Base-by-base conservation (phyloP, 1,140 invertebrate genomes). In the Eufriesea mexicana region DNA sequence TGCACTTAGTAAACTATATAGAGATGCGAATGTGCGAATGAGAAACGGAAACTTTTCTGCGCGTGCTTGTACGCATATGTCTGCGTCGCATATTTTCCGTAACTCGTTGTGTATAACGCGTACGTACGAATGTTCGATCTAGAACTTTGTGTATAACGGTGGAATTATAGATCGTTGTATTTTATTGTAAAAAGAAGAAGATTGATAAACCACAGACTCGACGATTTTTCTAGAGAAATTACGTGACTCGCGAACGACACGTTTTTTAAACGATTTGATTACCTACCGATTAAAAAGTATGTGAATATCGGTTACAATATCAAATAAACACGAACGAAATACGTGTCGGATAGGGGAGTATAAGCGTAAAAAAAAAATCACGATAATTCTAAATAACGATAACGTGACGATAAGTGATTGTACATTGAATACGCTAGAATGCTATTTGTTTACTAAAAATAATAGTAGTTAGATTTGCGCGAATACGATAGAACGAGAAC, bases 381-480 rank as follows among this genome's bases (percentile, higher is more conserved):
- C 79, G 84, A 92, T 57, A 57, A 73, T 91, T 91, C 91, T 91
- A 91, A 92, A 91, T 91, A 90, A 90, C 75, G 90, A 84, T 86
- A 86, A 84, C 83, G 90, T 87, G 79, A 57, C 20, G 51, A 54
- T 92, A 91, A 90, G 86, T 87, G 88, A 89, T 81, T 92, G 90
- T 92, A 92, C 90, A 91, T 91, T 87, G 75, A 89, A 79, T 87
- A 68, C 62, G 45, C 84, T 92, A 92, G 91, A 91, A 91, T 81
- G 87, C 87, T 92, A 91, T 92, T 92, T 92, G 91, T 92, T 92
- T 92, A 92, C 86, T 91, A 91, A 91, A 85, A 85, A 70, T 88
- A 87, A 89, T 70, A 59, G 72, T 90, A 90, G 85, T 80, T 88
- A 89, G 75, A 74, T 84, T 75, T 82, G 87, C 64, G 89, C 73